These are phyloP conservation scores for Latrodectus elegans DNA, from an alignment of 2,888 invertebrate genomes.

Conservation along the genomic window DNA sequence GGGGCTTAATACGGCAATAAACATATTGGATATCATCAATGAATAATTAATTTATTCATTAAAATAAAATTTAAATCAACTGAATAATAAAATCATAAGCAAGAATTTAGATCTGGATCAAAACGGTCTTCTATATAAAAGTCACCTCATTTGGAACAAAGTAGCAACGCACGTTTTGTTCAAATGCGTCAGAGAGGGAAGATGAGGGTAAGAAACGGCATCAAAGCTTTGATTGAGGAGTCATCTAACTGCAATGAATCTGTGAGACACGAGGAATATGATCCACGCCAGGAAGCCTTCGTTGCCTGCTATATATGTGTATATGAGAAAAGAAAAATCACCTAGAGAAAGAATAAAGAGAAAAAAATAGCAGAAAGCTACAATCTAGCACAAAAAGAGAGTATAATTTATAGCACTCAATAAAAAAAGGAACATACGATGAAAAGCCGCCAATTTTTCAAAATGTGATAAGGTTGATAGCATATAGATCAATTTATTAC, in stretches of 20 bases:
- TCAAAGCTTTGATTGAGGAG: neutral
- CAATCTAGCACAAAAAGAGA: slow-evolving; percentile 39
- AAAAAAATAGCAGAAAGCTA: slow-evolving; percentile 35
- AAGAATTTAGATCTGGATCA: no score
- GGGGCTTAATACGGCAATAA: no score
- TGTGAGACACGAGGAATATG: slow-evolving; percentile 26
- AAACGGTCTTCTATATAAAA: no score
- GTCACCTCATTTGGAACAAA: no score
- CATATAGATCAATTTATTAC: slow-evolving; percentile 65
- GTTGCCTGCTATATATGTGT: slow-evolving; percentile 38
- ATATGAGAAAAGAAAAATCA: slow-evolving; percentile 51
- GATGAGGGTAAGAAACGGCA: no score
- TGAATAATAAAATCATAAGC: no score
- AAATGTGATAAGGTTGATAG: slow-evolving; percentile 62
- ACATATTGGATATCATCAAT: no score
- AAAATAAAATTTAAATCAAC: no score
- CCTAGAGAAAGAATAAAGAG: slow-evolving; percentile 29
- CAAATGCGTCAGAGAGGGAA: no score
- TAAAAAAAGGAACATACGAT: slow-evolving; percentile 45
- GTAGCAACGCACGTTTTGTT: no score
- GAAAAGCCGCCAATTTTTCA: slow-evolving; percentile 63
- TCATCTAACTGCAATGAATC: slow-evolving; percentile 31
- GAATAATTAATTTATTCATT: no score
- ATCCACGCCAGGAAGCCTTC: slow-evolving; percentile 24
- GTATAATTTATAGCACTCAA: slow-evolving; percentile 58